phyloP scores from a whole-genome alignment of 1,140 invertebrate species.

The Popillia japonica region DNA sequence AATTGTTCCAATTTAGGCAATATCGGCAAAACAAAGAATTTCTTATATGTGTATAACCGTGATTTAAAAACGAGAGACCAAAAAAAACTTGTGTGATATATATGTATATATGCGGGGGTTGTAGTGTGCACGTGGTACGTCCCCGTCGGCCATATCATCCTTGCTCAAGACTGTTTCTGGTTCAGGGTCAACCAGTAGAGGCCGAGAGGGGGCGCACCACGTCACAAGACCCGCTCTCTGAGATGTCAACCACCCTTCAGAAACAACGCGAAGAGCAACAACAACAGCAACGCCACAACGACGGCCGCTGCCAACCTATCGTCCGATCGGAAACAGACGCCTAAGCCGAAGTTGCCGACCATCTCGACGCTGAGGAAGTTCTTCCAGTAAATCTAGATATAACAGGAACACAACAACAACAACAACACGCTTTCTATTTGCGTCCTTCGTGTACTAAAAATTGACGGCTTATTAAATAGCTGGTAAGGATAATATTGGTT shows the following conservation, averaged over 20 bases:
- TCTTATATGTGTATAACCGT: not conserved
- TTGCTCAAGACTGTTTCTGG: constrained; percentile 58
- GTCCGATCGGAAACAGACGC: constrained; percentile 25
- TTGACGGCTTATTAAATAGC: constrained; percentile 6
- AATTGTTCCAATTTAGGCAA: not conserved
- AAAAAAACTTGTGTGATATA: constrained; percentile 31
- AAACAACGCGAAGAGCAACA: constrained; percentile 28
- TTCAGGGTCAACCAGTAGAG: constrained; percentile 58
- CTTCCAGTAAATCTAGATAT: constrained; percentile 3
- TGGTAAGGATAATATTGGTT: constrained; percentile 32
- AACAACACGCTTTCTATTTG: constrained; percentile 1
- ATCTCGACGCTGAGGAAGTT: constrained; percentile 20
- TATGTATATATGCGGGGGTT: constrained; percentile 43
- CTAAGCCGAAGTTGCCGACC: constrained; percentile 27
- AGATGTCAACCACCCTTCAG: constrained; percentile 41
- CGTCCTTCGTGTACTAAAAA: not conserved
- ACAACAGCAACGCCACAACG: constrained; percentile 34
- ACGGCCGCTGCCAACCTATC: constrained; percentile 9
- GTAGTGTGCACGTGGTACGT: constrained; percentile 48
- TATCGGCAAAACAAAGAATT: constrained; percentile 11
- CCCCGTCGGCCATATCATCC: constrained; percentile 46
- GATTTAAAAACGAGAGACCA: constrained; percentile 9
- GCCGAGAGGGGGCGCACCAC: constrained; percentile 56
- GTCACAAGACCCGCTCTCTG: constrained; percentile 39
- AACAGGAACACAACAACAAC: not conserved